Conservation (phyloP, 2,888 invertebrate genomes). For the Athalia circularis region DNA sequence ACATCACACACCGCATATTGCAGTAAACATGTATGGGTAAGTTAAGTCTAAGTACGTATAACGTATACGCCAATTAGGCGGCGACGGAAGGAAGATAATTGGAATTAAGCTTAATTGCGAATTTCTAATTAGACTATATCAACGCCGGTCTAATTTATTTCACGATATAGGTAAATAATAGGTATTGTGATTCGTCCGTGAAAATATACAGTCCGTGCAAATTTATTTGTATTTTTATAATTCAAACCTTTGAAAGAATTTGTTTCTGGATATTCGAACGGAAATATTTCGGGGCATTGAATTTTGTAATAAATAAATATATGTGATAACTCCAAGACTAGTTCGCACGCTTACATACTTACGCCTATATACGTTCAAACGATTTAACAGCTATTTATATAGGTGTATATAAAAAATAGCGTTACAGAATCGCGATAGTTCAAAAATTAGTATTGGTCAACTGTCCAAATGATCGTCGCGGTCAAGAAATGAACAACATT, state of each 20-base stretch:
- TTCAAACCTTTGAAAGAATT: no score
- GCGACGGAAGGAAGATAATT: slow-evolving; percentile 32
- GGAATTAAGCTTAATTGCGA: slow-evolving; percentile 29
- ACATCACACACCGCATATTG: no score
- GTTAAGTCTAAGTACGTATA: no score
- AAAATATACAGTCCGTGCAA: background rate
- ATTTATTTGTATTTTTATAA: background rate
- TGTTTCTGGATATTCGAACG: no score
- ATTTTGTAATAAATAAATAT: no score
- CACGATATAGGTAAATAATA: background rate
- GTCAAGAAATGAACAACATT: slow-evolving; percentile 21
- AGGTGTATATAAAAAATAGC: background rate
- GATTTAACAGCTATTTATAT: background rate
- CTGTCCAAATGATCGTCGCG: background rate
- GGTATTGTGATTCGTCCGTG: slow-evolving; percentile 16
- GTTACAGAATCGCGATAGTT: slow-evolving; percentile 1
- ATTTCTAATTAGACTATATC: slow-evolving; percentile 33
- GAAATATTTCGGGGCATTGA: no score
- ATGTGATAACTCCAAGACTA: no score
- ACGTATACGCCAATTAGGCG: slow-evolving; percentile 21
- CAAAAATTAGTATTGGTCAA: background rate
- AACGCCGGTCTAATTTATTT: slow-evolving; percentile 26
- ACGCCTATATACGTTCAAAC: background rate
- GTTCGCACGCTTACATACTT: background rate
- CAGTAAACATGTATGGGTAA: no score